phyloP scores from a whole-genome alignment of 2,797 vertebrate genomes.

The Pterois miles region DNA sequence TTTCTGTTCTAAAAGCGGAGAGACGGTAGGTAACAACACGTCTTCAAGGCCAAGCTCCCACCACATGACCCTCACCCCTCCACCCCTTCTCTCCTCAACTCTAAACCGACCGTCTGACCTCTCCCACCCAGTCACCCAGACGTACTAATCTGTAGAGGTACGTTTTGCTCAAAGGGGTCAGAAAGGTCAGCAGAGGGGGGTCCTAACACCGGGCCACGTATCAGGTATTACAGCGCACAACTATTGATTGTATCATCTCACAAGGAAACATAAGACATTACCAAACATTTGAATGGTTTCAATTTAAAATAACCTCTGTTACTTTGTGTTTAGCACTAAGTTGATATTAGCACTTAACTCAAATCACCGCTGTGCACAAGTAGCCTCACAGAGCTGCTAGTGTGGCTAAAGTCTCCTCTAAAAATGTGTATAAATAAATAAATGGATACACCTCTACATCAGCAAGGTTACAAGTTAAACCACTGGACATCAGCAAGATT shows the following conservation, averaged over 20 bases:
- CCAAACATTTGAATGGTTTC: neutral
- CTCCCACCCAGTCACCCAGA: constrained; percentile 40
- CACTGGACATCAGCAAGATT: neutral
- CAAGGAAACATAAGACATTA: neutral
- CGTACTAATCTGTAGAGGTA: constrained; percentile 51
- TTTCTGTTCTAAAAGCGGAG: neutral
- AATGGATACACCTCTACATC: neutral
- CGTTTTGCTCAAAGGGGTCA: constrained; percentile 16
- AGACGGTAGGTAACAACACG: neutral
- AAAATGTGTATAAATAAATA: too few species aligned
- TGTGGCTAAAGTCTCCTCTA: neutral
- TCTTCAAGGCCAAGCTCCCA: neutral
- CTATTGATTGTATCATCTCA: neutral
- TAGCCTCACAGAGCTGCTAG: neutral
- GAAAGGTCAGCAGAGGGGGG: constrained; percentile 5
- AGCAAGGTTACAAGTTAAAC: neutral
- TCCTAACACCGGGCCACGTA: neutral
- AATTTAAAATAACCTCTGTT: neutral
- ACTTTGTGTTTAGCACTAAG: neutral
- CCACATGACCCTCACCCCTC: constrained; percentile 1
- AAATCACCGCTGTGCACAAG: neutral
- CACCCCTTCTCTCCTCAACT: constrained; percentile 20
- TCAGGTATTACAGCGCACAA: neutral
- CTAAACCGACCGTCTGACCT: constrained; percentile 48
- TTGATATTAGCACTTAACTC: neutral